A percentile compares a stretch with the other conserved stretches of the same genome.
Conservation (phyloP, 2,113 vertebrate species). For the Tricholaema leucomelas region DNA sequence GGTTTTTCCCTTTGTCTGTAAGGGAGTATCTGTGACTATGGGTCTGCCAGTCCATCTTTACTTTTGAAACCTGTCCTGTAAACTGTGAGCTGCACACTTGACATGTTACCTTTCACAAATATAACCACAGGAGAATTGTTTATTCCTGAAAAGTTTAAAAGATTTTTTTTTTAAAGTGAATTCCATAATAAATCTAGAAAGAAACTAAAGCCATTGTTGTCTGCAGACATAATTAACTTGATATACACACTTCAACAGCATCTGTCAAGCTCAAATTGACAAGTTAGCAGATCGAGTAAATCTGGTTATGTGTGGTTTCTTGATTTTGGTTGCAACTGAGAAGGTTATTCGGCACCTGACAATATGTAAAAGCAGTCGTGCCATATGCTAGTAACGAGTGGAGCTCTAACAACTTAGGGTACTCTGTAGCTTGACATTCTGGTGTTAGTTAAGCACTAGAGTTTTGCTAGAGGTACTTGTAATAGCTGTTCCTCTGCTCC, state of each 20-base stretch:
- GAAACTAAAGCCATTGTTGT: neutral
- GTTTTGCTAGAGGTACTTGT: constrained; percentile 69
- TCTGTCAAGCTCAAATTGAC: constrained; percentile 41
- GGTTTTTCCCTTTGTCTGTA: neutral
- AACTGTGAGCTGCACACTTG: neutral
- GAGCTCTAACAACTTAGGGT: constrained; percentile 49
- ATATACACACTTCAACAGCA: neutral
- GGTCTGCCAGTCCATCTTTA: neutral
- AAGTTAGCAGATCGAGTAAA: constrained; percentile 27
- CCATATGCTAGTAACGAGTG: constrained; percentile 66
- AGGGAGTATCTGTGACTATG: neutral
- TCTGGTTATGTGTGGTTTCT: neutral
- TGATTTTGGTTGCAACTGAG: neutral
- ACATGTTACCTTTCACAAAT: neutral
- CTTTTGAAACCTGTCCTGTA: neutral
- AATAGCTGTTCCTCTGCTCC: constrained; percentile 67
- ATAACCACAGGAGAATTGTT: neutral
- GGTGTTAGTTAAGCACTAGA: constrained; percentile 69
- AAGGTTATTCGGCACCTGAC: constrained; percentile 74
- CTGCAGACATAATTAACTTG: neutral
- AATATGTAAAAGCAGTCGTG: constrained; percentile 57
- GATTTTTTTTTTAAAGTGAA: neutral
- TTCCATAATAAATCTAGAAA: neutral
- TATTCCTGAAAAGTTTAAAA: neutral
- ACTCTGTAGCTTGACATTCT: constrained; percentile 55